phyloP scores from a whole-genome alignment of 2,888 invertebrate species.

The Ashinkailepas kermadecensis region DNA sequence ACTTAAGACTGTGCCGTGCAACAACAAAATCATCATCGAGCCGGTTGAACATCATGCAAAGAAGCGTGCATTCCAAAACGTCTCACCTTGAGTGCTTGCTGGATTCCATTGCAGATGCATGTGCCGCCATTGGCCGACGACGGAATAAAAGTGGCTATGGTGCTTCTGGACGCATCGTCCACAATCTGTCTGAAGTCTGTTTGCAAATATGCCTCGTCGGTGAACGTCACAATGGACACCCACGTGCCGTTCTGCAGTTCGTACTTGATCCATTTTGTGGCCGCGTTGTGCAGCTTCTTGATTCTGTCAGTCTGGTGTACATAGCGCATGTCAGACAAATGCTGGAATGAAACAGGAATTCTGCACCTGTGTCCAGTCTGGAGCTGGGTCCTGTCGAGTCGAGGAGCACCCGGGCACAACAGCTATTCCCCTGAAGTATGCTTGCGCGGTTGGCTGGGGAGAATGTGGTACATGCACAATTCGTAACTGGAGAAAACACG shows the following conservation, averaged over 20 bases:
- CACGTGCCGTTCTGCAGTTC: constrained; percentile 35
- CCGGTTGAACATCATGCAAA: no score
- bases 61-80: neutral
- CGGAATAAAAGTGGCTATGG: neutral
- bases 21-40: no score
- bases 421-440: no score
- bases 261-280: constrained; percentile 36
- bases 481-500: no score
- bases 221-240: constrained; percentile 37
- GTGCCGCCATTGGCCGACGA: neutral
- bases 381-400: no score
- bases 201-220: constrained; percentile 32
- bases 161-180: neutral
- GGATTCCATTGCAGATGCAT: neutral
- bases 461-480: no score
- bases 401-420: no score
- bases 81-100: neutral
- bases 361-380: no score
- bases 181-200: constrained; percentile 1
- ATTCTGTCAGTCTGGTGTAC: constrained; percentile 27
- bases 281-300: constrained; percentile 34
- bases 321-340: no score
- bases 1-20: no score
- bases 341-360: no score
- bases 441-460: no score